Evolutionary conservation across 2,797 vertebrate genomes (phyloP).

Genomic region (Avahi laniger): DNA sequence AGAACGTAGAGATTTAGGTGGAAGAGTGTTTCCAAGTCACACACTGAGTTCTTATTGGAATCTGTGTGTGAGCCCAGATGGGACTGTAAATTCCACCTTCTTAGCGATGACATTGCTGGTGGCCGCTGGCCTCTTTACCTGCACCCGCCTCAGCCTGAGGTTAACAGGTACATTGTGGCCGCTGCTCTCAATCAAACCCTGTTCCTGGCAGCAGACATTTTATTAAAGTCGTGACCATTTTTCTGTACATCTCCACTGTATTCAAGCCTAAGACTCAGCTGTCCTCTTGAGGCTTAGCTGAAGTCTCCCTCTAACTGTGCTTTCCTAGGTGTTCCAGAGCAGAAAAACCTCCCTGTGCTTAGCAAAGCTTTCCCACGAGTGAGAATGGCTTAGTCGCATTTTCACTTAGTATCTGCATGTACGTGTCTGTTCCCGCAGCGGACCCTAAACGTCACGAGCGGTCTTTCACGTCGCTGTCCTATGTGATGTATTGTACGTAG

Average conservation of each 20-base stretch:
- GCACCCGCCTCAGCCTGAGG: background rate
- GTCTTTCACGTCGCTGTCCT: background rate
- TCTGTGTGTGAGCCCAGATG: background rate
- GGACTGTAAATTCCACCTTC: background rate
- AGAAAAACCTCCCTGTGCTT: background rate
- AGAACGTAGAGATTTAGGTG: background rate
- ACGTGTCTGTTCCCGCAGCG: background rate
- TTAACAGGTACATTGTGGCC: background rate
- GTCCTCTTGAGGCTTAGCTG: background rate
- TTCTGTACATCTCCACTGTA: background rate
- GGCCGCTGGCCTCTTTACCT: background rate
- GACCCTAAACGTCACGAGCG: background rate
- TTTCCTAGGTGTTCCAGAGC: background rate
- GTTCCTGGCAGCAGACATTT: background rate
- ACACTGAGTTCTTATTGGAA: background rate
- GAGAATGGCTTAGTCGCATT: background rate
- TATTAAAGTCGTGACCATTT: background rate
- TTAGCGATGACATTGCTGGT: background rate
- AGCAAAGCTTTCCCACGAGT: background rate
- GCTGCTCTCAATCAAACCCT: background rate
- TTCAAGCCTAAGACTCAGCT: background rate
- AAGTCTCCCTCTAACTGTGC: background rate
- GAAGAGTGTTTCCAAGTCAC: background rate
- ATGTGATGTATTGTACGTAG: background rate
- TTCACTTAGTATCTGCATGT: constrained; percentile 1